A percentile compares a stretch with the other conserved stretches of the same genome.
Conservation (phyloP, 2,888 invertebrate species). For the Nomada goodeniana region DNA sequence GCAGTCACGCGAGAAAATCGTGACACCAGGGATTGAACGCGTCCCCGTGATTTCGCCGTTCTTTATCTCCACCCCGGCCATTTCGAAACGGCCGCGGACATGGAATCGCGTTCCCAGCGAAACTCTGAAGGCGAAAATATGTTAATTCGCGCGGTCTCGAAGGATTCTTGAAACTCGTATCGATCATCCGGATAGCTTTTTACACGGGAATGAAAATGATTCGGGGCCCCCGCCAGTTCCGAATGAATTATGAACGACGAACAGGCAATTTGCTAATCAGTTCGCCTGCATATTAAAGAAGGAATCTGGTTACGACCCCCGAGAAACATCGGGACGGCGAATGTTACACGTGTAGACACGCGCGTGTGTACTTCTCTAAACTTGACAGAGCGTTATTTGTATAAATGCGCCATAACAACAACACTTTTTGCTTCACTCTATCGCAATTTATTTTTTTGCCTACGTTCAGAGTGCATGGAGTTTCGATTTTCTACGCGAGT, state of each 20-base stretch:
- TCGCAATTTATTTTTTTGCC: too few species aligned
- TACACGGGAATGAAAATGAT: constrained; percentile 5
- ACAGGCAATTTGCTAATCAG: constrained; percentile 4
- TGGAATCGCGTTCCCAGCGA: background rate
- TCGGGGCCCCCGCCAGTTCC: background rate
- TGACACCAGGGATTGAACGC: constrained; percentile 16
- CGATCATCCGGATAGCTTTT: background rate
- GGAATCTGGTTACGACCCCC: background rate
- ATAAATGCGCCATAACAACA: too few species aligned
- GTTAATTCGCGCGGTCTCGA: background rate
- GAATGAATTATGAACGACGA: constrained; percentile 1
- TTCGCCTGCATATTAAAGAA: constrained; percentile 8
- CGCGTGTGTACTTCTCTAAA: background rate
- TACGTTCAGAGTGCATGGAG: too few species aligned
- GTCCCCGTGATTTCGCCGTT: constrained; percentile 14
- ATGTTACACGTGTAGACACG: constrained; percentile 5
- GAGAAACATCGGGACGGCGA: background rate
- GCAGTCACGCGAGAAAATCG: constrained; percentile 30
- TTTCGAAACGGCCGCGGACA: constrained; percentile 8
- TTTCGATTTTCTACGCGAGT: too few species aligned
- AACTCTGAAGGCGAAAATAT: constrained; percentile 11
- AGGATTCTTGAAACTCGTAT: constrained; percentile 7
- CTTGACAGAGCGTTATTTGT: constrained; percentile 1
- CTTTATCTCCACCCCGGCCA: constrained; percentile 17
- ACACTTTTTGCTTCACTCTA: too few species aligned